A percentile compares a stretch with the other conserved stretches of the same genome.
Conservation (phyloP, 2,888 invertebrate genomes). For the Ceramica pisi region DNA sequence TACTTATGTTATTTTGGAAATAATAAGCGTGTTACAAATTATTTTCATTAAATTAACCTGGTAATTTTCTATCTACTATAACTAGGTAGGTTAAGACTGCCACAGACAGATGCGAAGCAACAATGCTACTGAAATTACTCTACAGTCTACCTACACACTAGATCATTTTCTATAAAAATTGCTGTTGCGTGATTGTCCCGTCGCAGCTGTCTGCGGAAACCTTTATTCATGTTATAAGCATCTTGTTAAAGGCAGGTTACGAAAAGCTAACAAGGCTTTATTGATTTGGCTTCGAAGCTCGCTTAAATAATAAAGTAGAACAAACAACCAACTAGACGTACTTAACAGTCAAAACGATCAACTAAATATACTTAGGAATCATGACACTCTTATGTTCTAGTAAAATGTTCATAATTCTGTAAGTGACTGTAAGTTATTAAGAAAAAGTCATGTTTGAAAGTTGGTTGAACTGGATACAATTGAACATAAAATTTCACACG, state of each 20-base stretch:
- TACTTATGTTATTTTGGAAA: background rate
- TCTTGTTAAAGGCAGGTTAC: conserved; percentile 33
- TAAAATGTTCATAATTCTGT: too few relatives aligned
- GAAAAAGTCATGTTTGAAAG: background rate
- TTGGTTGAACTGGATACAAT: conserved; percentile 12
- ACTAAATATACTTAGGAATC: background rate
- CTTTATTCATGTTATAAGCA: conserved; percentile 33
- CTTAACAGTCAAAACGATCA: background rate
- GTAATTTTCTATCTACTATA: background rate
- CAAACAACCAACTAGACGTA: background rate
- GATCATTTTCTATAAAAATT: background rate
- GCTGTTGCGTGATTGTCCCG: background rate
- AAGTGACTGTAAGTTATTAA: too few relatives aligned
- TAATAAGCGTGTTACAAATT: background rate
- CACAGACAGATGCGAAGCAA: background rate
- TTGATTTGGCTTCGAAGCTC: conserved; percentile 38
- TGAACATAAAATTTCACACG: conserved; percentile 12
- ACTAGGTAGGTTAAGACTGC: background rate
- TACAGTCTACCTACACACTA: background rate
- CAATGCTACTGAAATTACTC: background rate
- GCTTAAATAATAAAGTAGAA: conserved; percentile 27
- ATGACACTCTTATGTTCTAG: background rate
- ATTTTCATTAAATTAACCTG: background rate
- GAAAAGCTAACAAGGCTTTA: conserved; percentile 32
- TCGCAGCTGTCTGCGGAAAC: background rate